phyloP scores from a whole-genome alignment of 2,888 invertebrate species.

The Drosophila ezoana region DNA sequence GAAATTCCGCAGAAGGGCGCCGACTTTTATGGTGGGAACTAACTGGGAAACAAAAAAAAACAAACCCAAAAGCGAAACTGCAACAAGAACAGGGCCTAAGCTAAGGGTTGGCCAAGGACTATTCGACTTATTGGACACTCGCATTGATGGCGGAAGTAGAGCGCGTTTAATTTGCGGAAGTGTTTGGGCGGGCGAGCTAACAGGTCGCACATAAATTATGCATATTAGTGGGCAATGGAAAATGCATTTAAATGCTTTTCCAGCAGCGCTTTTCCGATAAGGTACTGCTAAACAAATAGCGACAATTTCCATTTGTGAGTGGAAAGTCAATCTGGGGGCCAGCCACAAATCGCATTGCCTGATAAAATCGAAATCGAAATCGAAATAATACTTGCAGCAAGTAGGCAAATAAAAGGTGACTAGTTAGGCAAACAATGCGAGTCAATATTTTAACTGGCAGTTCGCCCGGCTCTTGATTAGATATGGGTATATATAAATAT shows the following conservation, averaged over 20 bases:
- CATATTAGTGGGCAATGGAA: slow-evolving; percentile 4
- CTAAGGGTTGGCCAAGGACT: slow-evolving; percentile 45
- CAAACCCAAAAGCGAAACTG: slow-evolving; percentile 9
- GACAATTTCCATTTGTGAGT: slow-evolving; percentile 33
- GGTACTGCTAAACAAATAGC: slow-evolving; percentile 49
- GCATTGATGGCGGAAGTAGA: slow-evolving; percentile 60
- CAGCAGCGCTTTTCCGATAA: slow-evolving; percentile 41
- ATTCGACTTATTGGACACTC: slow-evolving; percentile 55
- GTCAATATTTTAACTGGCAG: slow-evolving; percentile 64
- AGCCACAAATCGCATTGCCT: slow-evolving; percentile 18
- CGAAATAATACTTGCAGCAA: slow-evolving; percentile 55
- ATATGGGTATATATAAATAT: slow-evolving; percentile 34
- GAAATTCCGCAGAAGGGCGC: slow-evolving; percentile 61
- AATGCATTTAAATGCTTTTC: slow-evolving; percentile 7
- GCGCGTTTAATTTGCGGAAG: slow-evolving; percentile 63
- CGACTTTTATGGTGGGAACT: slow-evolving; percentile 66
- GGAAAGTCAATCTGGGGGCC: slow-evolving; percentile 26
- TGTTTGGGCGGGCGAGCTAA: slow-evolving; percentile 50
- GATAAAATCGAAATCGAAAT: slow-evolving; percentile 36
- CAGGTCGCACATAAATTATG: slow-evolving; percentile 42
- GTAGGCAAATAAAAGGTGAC: slow-evolving; percentile 55
- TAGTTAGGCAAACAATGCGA: slow-evolving; percentile 50
- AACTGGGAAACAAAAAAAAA: neutral
- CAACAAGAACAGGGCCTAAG: slow-evolving; percentile 13
- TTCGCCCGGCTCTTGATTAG: slow-evolving; percentile 56